These are phyloP conservation scores for Bactericera cockerelli DNA, from an alignment of 1,140 invertebrate genomes.

Conservation along the genomic window DNA sequence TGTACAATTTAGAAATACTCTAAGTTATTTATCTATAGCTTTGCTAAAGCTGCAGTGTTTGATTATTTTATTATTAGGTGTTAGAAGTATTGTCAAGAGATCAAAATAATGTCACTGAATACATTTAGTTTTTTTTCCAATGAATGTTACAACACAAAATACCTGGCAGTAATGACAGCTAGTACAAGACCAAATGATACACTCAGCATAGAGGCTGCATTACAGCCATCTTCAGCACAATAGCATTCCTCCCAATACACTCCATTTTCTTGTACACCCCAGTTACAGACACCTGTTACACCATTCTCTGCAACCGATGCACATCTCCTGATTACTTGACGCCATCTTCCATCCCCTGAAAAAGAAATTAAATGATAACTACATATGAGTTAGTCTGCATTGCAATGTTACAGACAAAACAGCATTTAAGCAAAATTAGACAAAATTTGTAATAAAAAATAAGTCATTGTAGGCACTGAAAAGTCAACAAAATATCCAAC, in stretches of 20 bases:
- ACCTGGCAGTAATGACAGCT: neutral
- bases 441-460: too few species aligned
- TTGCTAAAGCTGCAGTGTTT: too few species aligned
- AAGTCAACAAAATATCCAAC: too few species aligned
- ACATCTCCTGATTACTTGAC: conserved; percentile 77
- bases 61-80: too few species aligned
- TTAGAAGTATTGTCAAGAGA: too few species aligned
- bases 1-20: too few species aligned
- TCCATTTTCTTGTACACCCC: conserved; percentile 82
- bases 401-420: too few species aligned
- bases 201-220: conserved; percentile 30
- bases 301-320: conserved; percentile 78
- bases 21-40: too few species aligned
- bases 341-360: conserved; percentile 80
- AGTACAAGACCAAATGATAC: neutral
- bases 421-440: too few species aligned
- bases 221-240: conserved; percentile 76
- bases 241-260: conserved; percentile 93
- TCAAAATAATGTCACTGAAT: neutral
- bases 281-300: conserved; percentile 81
- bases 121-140: neutral
- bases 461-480: too few species aligned
- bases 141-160: conserved; percentile 2
- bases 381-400: too few species aligned
- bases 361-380: too few species aligned